These are phyloP conservation scores for Lophius americanus DNA, from an alignment of 2,797 vertebrate species.

Conservation along the genomic window DNA sequence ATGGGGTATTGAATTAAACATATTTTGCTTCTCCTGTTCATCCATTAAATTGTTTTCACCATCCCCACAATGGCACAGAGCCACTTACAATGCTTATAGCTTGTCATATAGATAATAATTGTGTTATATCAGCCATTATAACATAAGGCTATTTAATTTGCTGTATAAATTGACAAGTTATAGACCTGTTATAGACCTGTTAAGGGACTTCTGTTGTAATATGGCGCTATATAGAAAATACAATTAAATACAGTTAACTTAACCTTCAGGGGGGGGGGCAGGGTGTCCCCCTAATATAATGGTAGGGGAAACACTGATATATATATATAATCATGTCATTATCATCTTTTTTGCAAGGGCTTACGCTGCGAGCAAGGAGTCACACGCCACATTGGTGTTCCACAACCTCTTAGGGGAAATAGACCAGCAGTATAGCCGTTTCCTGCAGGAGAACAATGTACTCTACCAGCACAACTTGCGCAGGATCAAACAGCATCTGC, in stretches of 20 bases:
- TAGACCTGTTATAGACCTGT: no score
- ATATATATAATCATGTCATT: background rate
- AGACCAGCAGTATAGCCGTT: slow-evolving; percentile 98
- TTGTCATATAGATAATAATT: no score
- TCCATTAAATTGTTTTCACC: background rate
- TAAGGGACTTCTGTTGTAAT: no score
- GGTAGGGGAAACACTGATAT: background rate
- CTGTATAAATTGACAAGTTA: no score
- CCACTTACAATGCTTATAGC: background rate
- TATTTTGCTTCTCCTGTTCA: background rate
- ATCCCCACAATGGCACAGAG: background rate
- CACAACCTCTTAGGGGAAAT: slow-evolving; percentile 99
- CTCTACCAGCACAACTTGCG: slow-evolving; percentile 98
- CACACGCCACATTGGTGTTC: slow-evolving; percentile 95
- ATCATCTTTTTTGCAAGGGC: slow-evolving; percentile 75
- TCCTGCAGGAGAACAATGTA: slow-evolving; percentile 97
- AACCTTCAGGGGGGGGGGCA: no score
- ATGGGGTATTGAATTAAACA: background rate
- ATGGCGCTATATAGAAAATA: no score
- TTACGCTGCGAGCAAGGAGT: slow-evolving; percentile 97
- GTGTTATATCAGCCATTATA: no score
- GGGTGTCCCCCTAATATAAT: no score
- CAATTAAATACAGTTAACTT: no score
- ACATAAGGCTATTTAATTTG: no score
- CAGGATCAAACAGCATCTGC: slow-evolving; percentile 97